Conservation (phyloP, 2,888 invertebrate genomes). For the Drosophila suboccidentalis region DNA sequence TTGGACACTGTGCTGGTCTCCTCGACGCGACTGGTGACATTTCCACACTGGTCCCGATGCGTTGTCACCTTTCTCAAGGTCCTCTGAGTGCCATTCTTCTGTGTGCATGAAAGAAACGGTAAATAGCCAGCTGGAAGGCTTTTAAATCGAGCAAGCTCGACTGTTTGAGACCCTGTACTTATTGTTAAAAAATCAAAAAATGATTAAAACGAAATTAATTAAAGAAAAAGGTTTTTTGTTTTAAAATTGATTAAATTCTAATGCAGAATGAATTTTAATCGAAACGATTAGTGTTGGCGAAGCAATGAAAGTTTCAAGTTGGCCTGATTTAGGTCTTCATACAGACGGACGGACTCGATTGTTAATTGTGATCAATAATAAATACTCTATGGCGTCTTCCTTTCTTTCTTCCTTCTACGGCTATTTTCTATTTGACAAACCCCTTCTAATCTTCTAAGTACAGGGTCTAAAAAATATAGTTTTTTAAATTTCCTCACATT, state of each 20-base stretch:
- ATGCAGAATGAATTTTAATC: no score
- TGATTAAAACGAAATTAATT: no score
- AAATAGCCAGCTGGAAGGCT: background rate
- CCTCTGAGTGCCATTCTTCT: conserved; percentile 23
- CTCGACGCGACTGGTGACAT: conserved; percentile 45
- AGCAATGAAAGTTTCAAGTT: no score
- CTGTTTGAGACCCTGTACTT: background rate
- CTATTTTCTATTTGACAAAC: no score
- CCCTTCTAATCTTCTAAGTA: background rate
- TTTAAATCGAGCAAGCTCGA: background rate
- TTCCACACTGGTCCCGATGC: conserved; percentile 47
- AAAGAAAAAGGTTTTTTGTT: no score
- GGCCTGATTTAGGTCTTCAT: no score
- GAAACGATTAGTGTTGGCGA: no score
- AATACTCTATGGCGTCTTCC: no score
- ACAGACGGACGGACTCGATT: no score
- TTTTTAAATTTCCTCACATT: conserved; percentile 6
- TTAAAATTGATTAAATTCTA: no score
- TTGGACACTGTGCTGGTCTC: conserved; percentile 47
- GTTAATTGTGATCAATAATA: no score
- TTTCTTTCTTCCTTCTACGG: no score
- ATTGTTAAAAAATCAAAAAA: background rate
- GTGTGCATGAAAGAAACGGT: background rate
- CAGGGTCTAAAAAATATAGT: background rate
- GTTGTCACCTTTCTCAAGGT: conserved; percentile 40